These are phyloP conservation scores for Sinotaia quadrata DNA, from an alignment of 2,888 invertebrate species.

Conservation along the genomic window DNA sequence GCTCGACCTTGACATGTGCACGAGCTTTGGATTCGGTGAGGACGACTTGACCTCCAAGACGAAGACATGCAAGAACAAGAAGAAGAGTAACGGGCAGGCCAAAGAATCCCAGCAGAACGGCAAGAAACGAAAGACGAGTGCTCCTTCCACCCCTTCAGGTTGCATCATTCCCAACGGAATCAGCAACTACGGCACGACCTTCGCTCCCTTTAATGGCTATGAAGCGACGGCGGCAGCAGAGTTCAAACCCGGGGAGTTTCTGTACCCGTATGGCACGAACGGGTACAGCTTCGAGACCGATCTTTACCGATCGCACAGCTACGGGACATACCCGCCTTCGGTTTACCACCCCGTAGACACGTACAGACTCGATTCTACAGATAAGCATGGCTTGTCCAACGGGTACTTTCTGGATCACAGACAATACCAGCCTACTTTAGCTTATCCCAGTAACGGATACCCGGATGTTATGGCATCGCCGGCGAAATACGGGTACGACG, in stretches of 20 bases:
- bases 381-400: slow-evolving; percentile 64
- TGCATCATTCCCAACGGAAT: slow-evolving; percentile 36
- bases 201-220: slow-evolving; percentile 56
- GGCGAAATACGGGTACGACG: slow-evolving; percentile 66
- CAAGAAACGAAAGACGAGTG: slow-evolving; percentile 73
- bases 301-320: slow-evolving; percentile 58
- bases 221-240: slow-evolving; percentile 45
- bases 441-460: slow-evolving; percentile 66
- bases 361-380: slow-evolving; percentile 56
- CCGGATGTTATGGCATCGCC: slow-evolving; percentile 65
- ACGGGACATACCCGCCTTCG: slow-evolving; percentile 52
- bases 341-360: slow-evolving; percentile 58
- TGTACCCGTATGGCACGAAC: slow-evolving; percentile 64
- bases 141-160: slow-evolving; percentile 6
- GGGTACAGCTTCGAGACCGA: slow-evolving; percentile 64
- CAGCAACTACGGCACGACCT: slow-evolving; percentile 33
- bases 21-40: slow-evolving; percentile 65
- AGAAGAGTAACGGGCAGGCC: slow-evolving; percentile 76
- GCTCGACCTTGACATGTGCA: slow-evolving; percentile 74
- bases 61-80: slow-evolving; percentile 82
- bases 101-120: slow-evolving; percentile 82
- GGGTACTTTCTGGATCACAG: slow-evolving; percentile 68
- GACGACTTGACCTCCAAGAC: slow-evolving; percentile 63
- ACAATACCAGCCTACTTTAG: slow-evolving; percentile 67
- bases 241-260: slow-evolving; percentile 61